Evolutionary conservation across 2,113 vertebrate species (phyloP).

Genomic region (Semnornis frantzii): DNA sequence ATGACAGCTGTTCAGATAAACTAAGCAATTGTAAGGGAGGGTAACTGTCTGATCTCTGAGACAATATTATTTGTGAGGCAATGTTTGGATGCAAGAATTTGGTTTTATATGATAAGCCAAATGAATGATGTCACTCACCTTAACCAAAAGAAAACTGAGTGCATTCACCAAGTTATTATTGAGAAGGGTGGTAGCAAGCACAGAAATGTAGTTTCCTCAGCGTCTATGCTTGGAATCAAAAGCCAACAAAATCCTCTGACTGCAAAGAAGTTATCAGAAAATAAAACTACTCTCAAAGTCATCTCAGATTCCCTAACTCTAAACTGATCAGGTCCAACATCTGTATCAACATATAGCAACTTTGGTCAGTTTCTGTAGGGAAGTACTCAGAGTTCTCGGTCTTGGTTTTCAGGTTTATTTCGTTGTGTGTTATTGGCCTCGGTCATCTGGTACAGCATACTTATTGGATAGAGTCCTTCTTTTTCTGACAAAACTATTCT

Average conservation of each 20-base stretch:
- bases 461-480: background rate
- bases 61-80: background rate
- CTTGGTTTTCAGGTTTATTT: background rate
- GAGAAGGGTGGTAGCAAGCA: background rate
- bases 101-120: background rate
- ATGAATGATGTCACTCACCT: background rate
- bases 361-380: background rate
- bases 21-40: background rate
- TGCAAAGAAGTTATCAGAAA: background rate
- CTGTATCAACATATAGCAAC: background rate
- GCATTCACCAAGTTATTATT: background rate
- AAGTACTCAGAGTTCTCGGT: background rate
- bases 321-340: background rate
- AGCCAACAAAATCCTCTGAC: background rate
- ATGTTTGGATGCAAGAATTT: background rate
- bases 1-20: background rate
- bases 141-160: background rate
- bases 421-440: background rate
- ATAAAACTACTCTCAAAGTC: background rate
- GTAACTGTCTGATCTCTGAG: background rate
- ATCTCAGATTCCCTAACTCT: background rate
- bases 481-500: constrained; percentile 1
- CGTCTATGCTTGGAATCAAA: background rate
- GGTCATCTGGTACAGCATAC: background rate
- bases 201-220: background rate